Evolutionary conservation across 2,113 vertebrate species (phyloP).

Genomic region (Vidua chalybeata): DNA sequence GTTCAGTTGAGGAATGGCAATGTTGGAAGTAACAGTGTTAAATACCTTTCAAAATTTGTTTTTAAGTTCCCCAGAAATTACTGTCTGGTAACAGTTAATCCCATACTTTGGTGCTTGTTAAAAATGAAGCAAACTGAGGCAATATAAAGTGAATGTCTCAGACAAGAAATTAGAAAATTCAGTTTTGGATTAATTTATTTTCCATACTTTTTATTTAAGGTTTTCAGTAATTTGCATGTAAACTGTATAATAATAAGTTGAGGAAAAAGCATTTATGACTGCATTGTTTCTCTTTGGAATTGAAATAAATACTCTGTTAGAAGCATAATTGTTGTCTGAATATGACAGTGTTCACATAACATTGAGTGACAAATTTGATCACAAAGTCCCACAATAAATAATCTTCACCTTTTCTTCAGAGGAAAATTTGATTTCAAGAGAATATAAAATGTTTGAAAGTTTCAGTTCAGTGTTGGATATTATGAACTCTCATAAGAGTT

Average conservation of each 20-base stretch:
- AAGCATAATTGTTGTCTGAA: not conserved
- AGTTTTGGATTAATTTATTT: not conserved
- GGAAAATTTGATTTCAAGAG: too few species aligned
- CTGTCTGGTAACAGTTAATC: not conserved
- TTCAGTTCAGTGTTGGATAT: not conserved
- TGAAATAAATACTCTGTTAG: not conserved
- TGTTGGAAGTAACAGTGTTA: not conserved
- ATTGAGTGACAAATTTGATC: not conserved
- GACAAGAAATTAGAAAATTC: not conserved
- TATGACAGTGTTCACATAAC: not conserved
- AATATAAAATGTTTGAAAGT: not conserved
- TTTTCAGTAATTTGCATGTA: not conserved
- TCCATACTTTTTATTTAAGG: not conserved
- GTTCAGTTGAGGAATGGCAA: not conserved
- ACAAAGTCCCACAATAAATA: not conserved
- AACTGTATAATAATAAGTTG: not conserved
- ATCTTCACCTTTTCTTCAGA: not conserved
- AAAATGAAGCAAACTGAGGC: not conserved
- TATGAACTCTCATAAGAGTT: not conserved
- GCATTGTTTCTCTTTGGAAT: not conserved
- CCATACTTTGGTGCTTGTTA: not conserved
- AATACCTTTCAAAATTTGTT: not conserved
- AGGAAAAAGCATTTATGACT: not conserved
- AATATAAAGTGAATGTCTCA: not conserved
- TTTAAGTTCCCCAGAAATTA: not conserved